Evolutionary conservation across 1,140 invertebrate genomes (phyloP).

Genomic region (Pseudomyrmex concolor): DNA sequence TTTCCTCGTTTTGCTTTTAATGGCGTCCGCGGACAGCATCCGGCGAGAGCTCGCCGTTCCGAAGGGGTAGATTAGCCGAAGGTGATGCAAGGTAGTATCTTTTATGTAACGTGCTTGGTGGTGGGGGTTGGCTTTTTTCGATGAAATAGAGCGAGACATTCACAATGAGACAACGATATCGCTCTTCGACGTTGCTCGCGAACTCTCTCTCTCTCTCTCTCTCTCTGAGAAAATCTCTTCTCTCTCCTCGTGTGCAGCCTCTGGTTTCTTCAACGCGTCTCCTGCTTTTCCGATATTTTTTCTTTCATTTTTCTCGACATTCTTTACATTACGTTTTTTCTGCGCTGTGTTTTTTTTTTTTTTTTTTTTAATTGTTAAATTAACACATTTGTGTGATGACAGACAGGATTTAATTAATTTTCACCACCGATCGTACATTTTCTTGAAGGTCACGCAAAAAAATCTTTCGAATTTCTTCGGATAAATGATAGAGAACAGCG

Average conservation of each 20-base stretch:
- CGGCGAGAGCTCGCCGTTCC: slow-evolving; percentile 31
- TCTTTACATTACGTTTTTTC: neutral
- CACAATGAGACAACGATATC: slow-evolving; percentile 51
- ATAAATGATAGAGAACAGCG: neutral
- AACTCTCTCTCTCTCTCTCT: neutral
- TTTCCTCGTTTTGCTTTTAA: slow-evolving; percentile 63
- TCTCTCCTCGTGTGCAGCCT: neutral
- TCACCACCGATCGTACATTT: neutral
- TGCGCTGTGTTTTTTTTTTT: no score
- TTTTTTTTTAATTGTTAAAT: neutral
- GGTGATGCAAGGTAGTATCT: slow-evolving; percentile 29
- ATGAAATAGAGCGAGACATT: slow-evolving; percentile 65
- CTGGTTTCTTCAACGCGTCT: neutral
- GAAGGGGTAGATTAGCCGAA: slow-evolving; percentile 62
- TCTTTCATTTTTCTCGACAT: neutral
- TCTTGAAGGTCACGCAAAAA: neutral
- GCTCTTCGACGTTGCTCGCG: slow-evolving; percentile 23
- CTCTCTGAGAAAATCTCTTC: neutral
- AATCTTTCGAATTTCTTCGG: neutral
- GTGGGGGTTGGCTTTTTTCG: slow-evolving; percentile 5
- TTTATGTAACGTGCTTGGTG: slow-evolving; percentile 40
- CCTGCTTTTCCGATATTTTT: neutral
- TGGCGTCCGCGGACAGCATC: slow-evolving; percentile 28
- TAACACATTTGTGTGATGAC: neutral
- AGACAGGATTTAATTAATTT: slow-evolving; percentile 21